These are phyloP conservation scores for Crematogaster levior DNA, from an alignment of 2,888 invertebrate species.

Conservation along the genomic window DNA sequence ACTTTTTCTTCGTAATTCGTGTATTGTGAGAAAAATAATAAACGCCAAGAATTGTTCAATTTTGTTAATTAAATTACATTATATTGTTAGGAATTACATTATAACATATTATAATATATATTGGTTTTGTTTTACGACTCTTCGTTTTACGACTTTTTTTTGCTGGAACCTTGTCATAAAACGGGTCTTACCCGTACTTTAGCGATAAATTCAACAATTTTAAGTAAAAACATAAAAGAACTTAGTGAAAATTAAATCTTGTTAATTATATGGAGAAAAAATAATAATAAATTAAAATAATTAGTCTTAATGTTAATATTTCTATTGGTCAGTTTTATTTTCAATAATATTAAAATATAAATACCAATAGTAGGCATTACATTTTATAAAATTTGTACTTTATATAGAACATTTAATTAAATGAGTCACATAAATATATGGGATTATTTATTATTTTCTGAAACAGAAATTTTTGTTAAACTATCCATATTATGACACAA, in stretches of 20 bases:
- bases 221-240: neutral
- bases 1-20: no score
- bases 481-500: neutral
- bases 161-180: no score
- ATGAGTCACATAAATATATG: neutral
- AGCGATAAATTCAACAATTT: neutral
- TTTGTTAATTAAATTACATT: no score
- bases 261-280: neutral
- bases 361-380: neutral
- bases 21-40: no score
- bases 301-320: neutral
- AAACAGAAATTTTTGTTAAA: neutral
- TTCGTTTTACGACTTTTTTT: no score
- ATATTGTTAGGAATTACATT: no score
- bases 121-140: no score
- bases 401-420: neutral
- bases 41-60: no score
- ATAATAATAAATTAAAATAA: neutral
- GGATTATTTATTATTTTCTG: neutral
- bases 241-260: neutral
- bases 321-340: neutral
- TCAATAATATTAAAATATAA: neutral
- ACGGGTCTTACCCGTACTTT: no score
- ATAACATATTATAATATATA: no score
- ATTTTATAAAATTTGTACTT: neutral